Evolutionary conservation across 2,113 vertebrate genomes (phyloP).

Genomic region (Clarias batrachus): DNA sequence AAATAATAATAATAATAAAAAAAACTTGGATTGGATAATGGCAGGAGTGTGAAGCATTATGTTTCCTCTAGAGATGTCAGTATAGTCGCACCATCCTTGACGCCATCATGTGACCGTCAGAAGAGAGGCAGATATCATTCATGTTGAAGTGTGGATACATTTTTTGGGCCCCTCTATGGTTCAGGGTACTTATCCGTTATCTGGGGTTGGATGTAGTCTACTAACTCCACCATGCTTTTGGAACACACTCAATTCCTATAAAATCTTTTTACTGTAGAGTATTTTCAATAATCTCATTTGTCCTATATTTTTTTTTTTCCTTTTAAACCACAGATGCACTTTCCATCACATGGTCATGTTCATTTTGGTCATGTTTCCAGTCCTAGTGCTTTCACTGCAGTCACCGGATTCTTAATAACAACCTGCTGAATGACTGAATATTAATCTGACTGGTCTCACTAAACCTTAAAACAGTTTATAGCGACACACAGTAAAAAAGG

Average conservation of each 20-base stretch:
- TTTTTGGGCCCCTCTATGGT: neutral
- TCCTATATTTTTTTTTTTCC: no score
- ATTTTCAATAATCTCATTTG: neutral
- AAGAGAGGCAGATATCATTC: no score
- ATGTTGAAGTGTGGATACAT: no score
- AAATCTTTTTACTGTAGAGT: no score
- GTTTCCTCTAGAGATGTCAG: no score
- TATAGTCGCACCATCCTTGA: no score
- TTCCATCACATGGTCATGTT: neutral
- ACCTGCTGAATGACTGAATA: neutral
- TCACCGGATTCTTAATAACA: neutral
- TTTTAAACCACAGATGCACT: neutral
- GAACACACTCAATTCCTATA: neutral
- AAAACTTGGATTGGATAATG: no score
- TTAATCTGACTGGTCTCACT: neutral
- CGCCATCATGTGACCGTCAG: no score
- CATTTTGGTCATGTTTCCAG: neutral
- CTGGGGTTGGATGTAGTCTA: neutral
- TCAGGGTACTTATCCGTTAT: neutral
- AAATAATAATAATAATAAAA: no score
- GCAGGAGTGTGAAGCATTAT: no score
- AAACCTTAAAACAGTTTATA: neutral
- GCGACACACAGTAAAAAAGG: neutral
- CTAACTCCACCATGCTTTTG: neutral
- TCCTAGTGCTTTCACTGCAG: no score